Conservation (phyloP, 37 sponge, comb jelly and placozoan genomes). For the Cladorhizidae sp. region DNA sequence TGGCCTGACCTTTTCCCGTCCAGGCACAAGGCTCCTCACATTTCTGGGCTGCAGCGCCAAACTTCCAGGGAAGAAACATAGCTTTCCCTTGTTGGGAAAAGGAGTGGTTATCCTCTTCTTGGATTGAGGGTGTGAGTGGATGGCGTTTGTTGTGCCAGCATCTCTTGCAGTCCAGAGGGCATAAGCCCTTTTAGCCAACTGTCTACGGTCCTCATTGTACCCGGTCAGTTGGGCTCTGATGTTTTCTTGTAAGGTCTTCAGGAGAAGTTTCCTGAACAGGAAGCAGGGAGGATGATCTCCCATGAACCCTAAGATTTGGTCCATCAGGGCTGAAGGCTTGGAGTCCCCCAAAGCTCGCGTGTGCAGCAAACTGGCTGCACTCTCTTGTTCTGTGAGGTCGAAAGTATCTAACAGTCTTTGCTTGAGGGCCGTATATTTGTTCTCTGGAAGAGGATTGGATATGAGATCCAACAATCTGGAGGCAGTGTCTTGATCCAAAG, state of each 20-base stretch:
- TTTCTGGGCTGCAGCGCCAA: too few species aligned
- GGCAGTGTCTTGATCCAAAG: constrained; percentile 14
- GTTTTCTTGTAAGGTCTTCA: neutral
- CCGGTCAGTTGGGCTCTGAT: neutral
- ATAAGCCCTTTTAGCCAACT: neutral
- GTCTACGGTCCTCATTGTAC: too few species aligned
- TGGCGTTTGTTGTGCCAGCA: neutral
- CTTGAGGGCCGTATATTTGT: too few species aligned
- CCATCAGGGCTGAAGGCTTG: neutral
- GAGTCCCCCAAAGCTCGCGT: neutral
- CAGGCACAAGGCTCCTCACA: too few species aligned
- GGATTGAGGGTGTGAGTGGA: neutral
- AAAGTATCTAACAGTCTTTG: too few species aligned
- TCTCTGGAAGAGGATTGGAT: too few species aligned
- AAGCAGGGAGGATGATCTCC: neutral
- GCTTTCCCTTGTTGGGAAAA: too few species aligned
- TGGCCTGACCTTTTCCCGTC: too few species aligned
- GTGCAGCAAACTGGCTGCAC: too few species aligned
- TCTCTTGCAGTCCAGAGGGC: neutral
- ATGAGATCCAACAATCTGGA: too few species aligned
- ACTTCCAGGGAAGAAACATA: too few species aligned
- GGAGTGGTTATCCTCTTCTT: neutral
- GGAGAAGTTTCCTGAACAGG: neutral
- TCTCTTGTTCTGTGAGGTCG: neutral
- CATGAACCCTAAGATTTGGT: neutral